Conservation (phyloP, 2,888 invertebrate genomes). For the Aporophyla lueneburgensis region DNA sequence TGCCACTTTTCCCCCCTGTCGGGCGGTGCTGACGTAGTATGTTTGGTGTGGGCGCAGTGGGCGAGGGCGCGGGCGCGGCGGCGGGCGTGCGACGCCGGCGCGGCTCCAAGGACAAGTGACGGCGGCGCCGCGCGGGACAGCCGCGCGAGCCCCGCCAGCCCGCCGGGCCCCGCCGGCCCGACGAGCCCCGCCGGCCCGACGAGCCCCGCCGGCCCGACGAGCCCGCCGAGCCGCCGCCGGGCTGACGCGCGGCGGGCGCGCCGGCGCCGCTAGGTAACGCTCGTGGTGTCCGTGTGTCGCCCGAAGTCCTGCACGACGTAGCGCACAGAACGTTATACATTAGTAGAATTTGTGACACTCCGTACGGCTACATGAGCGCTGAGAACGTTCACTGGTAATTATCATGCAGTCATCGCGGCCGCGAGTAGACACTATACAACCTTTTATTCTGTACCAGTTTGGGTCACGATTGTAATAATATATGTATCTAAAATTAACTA, state of each 20-base stretch:
- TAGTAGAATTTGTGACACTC: conserved; percentile 43
- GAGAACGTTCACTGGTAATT: conserved; percentile 34
- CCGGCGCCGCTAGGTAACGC: conserved; percentile 34
- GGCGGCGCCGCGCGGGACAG: conserved; percentile 83
- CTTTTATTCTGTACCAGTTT: conserved; percentile 54
- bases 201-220: conserved; percentile 25
- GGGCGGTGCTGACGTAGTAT: conserved; percentile 43
- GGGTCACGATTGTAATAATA: conserved; percentile 54
- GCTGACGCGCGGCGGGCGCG: conserved; percentile 59
- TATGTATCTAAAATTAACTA: conserved; percentile 52
- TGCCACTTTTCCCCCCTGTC: conserved; percentile 17
- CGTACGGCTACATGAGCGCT: conserved; percentile 26
- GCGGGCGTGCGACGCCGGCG: conserved; percentile 90
- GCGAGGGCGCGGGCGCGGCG: conserved; percentile 75
- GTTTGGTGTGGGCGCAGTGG: conserved; percentile 75
- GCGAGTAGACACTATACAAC: conserved; percentile 16
- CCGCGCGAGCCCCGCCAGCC: conserved; percentile 38
- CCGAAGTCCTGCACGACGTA: conserved; percentile 18
- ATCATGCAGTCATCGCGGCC: conserved; percentile 18
- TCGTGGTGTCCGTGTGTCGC: conserved; percentile 24
- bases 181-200: conserved; percentile 48
- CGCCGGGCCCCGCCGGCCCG: conserved; percentile 56
- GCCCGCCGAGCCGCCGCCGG: conserved; percentile 60
- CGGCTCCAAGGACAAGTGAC: conserved; percentile 94
- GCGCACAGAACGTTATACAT: conserved; percentile 42